Evolutionary conservation across 2,888 invertebrate species (phyloP).

Genomic region (Lucinisca nassula): DNA sequence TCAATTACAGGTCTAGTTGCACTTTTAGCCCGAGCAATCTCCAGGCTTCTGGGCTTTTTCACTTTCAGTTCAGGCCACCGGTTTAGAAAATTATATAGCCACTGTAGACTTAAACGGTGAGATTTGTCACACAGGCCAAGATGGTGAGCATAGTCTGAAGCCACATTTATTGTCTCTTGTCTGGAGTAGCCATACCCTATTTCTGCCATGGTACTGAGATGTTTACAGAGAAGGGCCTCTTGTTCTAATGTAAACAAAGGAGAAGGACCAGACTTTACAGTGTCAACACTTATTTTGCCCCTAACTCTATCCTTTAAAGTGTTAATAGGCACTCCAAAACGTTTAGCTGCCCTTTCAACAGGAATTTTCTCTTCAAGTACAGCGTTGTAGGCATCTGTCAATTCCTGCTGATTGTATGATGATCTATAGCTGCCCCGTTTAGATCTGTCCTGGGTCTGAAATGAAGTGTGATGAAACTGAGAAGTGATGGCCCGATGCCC

Average conservation of each 20-base stretch:
- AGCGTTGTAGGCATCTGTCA: conserved; percentile 9
- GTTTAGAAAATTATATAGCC: conserved; percentile 16
- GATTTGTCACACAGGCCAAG: neutral
- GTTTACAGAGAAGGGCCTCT: neutral
- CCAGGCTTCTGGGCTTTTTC: conserved; percentile 33
- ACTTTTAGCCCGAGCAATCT: conserved; percentile 32
- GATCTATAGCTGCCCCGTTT: neutral
- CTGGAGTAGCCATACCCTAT: conserved; percentile 43
- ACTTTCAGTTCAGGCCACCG: conserved; percentile 37
- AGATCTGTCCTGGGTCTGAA: neutral
- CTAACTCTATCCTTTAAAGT: conserved; percentile 22
- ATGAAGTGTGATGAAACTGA: neutral
- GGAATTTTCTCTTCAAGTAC: conserved; percentile 2
- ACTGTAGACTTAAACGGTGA: neutral
- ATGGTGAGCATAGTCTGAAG: conserved; percentile 39
- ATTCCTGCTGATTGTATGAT: neutral
- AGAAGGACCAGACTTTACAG: conserved; percentile 18
- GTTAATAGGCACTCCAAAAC: conserved; percentile 13
- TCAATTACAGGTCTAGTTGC: conserved; percentile 27
- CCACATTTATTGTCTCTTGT: conserved; percentile 39
- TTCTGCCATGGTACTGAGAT: conserved; percentile 27
- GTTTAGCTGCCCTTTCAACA: conserved; percentile 19
- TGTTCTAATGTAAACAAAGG: conserved; percentile 9
- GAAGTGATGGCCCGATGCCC: neutral
- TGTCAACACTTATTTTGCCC: conserved; percentile 24